Percentiles rank a stretch among this genome's conserved stretches.
These are phyloP conservation scores for Papilio machaon DNA, from an alignment of 1,140 invertebrate genomes.

Conservation along the genomic window DNA sequence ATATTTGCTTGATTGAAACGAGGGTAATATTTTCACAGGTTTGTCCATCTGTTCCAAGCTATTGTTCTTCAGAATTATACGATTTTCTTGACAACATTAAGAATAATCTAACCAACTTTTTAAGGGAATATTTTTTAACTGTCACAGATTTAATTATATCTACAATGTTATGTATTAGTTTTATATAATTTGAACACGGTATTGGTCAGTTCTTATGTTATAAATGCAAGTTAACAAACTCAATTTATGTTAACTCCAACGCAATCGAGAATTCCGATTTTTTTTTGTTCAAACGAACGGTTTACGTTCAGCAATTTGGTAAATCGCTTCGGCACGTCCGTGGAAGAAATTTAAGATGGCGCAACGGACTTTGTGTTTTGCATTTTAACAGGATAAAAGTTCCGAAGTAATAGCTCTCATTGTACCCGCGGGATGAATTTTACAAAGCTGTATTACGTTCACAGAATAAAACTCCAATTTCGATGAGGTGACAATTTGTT, in stretches of 20 bases:
- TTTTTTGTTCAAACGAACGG: constrained; percentile 27
- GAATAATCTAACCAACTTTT: too few relatives aligned
- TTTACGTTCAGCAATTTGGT: constrained; percentile 39
- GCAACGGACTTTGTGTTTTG: constrained; percentile 38
- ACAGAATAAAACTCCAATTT: not conserved
- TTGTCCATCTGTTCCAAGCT: too few relatives aligned
- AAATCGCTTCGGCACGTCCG: constrained; percentile 38
- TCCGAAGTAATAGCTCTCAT: constrained; percentile 26
- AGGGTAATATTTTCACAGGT: too few relatives aligned
- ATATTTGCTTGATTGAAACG: too few relatives aligned
- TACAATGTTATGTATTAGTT: too few relatives aligned
- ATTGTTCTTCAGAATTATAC: too few relatives aligned
- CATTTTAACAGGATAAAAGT: constrained; percentile 33
- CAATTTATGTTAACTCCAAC: constrained; percentile 27
- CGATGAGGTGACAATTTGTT: constrained; percentile 24
- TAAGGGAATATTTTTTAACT: too few relatives aligned
- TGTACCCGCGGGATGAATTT: constrained; percentile 31
- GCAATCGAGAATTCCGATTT: constrained; percentile 22
- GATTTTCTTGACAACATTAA: too few relatives aligned
- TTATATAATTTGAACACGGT: not conserved
- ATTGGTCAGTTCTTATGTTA: not conserved
- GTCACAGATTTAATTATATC: too few relatives aligned
- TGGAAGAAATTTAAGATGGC: constrained; percentile 37
- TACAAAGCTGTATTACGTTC: constrained; percentile 19
- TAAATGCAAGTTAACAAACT: not conserved